These are phyloP conservation scores for Pantala flavescens DNA, from an alignment of 1,140 invertebrate genomes.

Conservation along the genomic window DNA sequence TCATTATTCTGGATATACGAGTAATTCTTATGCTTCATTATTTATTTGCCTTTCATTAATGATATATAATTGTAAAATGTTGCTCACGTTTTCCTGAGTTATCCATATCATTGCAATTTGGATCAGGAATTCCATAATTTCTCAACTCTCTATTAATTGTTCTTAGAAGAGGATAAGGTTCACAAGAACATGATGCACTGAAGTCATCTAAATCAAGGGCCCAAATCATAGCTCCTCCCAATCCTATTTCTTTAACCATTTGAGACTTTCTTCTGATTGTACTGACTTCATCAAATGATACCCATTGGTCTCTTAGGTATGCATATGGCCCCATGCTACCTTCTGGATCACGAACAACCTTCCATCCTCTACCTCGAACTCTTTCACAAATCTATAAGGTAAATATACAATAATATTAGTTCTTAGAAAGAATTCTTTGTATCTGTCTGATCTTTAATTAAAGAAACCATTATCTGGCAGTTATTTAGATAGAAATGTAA, in stretches of 20 bases:
- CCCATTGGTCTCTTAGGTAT: conserved; percentile 53
- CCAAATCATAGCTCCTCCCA: conserved; percentile 83
- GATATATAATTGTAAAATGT: too few relatives aligned
- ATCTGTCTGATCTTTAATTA: background rate
- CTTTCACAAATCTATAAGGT: conserved; percentile 39
- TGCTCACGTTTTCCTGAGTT: background rate
- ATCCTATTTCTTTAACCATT: conserved; percentile 58
- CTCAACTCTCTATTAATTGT: conserved; percentile 66
- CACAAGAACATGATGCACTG: conserved; percentile 58
- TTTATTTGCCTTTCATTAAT: too few relatives aligned
- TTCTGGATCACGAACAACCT: conserved; percentile 40
- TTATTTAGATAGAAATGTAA: too few relatives aligned
- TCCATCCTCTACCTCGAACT: conserved; percentile 39
- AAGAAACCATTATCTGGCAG: conserved; percentile 11
- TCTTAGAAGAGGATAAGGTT: conserved; percentile 63
- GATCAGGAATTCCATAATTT: background rate
- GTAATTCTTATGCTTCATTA: too few relatives aligned
- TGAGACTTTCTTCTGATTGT: conserved; percentile 56
- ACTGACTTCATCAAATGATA: conserved; percentile 51
- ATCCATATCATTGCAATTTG: background rate
- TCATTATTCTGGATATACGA: too few relatives aligned
- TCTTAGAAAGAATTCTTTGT: conserved; percentile 16
- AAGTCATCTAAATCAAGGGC: conserved; percentile 82
- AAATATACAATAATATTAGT: conserved; percentile 15
- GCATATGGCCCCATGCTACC: conserved; percentile 48